These are phyloP conservation scores for Phortica okadai DNA, from an alignment of 2,888 invertebrate species.

Conservation along the genomic window DNA sequence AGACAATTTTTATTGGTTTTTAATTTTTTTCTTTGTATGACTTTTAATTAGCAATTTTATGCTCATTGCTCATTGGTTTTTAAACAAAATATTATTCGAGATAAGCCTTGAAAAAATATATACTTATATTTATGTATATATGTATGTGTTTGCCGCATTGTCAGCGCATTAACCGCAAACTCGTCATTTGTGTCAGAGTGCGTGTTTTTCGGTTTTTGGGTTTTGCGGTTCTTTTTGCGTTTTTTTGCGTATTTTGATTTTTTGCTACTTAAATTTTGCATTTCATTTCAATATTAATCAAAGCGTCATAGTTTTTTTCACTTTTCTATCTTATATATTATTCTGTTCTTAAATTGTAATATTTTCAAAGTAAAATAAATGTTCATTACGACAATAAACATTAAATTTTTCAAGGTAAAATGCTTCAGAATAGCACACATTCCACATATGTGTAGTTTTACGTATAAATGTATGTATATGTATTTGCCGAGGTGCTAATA, in stretches of 20 bases:
- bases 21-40: neutral
- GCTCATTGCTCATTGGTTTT: too few relatives aligned
- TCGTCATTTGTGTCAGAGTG: neutral
- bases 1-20: too few relatives aligned
- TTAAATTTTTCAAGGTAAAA: too few relatives aligned
- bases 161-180: slow-evolving; percentile 21
- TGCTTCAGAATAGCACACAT: too few relatives aligned
- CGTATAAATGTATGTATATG: neutral
- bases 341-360: neutral
- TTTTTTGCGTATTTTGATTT: neutral
- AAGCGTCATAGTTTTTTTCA: neutral
- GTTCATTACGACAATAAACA: too few relatives aligned
- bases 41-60: too few relatives aligned
- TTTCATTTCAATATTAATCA: neutral
- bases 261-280: slow-evolving; percentile 12
- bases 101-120: too few relatives aligned
- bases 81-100: too few relatives aligned
- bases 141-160: neutral
- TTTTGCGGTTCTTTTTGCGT: neutral
- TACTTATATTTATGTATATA: neutral
- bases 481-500: neutral
- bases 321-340: neutral
- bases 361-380: neutral
- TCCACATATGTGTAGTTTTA: too few relatives aligned
- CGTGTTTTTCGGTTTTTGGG: neutral